phyloP scores from a whole-genome alignment of 2,113 vertebrate species.

The Pionites leucogaster region DNA sequence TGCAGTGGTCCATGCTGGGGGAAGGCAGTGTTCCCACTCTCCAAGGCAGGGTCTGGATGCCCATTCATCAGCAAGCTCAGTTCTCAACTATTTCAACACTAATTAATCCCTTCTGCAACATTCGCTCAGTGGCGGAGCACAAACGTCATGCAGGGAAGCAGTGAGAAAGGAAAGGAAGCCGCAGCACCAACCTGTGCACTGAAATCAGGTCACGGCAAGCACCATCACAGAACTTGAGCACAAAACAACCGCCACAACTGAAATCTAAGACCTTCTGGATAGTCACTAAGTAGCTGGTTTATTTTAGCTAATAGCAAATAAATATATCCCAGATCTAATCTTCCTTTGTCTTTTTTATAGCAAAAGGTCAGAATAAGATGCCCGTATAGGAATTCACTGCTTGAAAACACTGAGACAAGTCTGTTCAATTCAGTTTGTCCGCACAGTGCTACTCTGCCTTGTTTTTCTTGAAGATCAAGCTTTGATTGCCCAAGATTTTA shows the following conservation, averaged over 20 bases:
- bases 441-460: not conserved
- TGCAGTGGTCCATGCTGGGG: not conserved
- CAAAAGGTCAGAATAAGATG: not conserved
- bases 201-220: not conserved
- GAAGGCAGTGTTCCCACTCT: not conserved
- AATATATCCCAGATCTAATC: not conserved
- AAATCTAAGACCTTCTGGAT: not conserved
- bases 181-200: fast-evolving
- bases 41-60: not conserved
- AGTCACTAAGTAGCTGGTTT: too few species aligned
- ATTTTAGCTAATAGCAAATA: not conserved
- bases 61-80: not conserved
- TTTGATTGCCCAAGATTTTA: not conserved
- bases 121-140: not conserved
- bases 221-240: not conserved
- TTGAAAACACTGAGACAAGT: not conserved
- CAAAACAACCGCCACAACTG: not conserved
- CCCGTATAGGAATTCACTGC: not conserved
- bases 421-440: not conserved
- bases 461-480: not conserved
- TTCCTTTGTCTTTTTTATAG: not conserved
- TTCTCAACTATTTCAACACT: not conserved
- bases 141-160: not conserved
- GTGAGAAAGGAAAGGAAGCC: not conserved
- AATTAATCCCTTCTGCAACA: constrained; percentile 20